Conservation (phyloP, 1,140 invertebrate genomes). For the Caenorhabditis tropicalis region DNA sequence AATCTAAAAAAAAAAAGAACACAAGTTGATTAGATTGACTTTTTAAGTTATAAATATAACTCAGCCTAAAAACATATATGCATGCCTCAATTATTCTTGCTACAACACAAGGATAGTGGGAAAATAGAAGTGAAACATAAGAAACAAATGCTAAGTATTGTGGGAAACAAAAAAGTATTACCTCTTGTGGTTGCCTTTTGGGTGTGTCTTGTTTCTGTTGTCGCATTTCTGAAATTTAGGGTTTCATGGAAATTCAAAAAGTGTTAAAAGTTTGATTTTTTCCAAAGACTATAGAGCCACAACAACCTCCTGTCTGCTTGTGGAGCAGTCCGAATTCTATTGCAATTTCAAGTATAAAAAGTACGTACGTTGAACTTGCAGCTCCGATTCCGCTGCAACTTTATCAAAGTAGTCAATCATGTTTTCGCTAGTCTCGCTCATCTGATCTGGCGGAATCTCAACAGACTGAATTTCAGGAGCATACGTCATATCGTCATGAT, state of each 20-base stretch:
- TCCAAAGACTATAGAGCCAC: too few species aligned
- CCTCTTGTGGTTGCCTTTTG: background rate
- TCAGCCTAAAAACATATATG: background rate
- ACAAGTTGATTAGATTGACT: constrained; percentile 12
- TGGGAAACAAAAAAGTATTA: background rate
- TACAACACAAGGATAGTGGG: constrained; percentile 26
- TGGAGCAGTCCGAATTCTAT: too few species aligned
- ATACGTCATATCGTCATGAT: constrained; percentile 68
- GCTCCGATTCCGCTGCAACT: constrained; percentile 35
- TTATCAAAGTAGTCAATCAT: constrained; percentile 57
- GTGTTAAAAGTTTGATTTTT: too few species aligned
- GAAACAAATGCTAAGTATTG: background rate
- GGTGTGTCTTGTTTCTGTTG: background rate
- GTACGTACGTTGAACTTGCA: constrained; percentile 1
- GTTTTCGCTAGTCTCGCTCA: constrained; percentile 66
- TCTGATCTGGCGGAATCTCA: constrained; percentile 68
- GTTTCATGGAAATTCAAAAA: background rate
- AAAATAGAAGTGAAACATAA: background rate
- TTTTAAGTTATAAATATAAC: background rate
- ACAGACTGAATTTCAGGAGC: constrained; percentile 69
- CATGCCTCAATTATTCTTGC: too few species aligned
- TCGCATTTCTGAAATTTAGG: background rate
- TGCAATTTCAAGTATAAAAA: too few species aligned
- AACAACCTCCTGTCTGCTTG: too few species aligned
- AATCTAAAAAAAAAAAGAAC: constrained; percentile 1